A percentile compares a stretch with the other conserved stretches of the same genome.
Evolutionary conservation across 1,140 invertebrate species (phyloP).

Genomic region (Temnothorax curvispinosus): DNA sequence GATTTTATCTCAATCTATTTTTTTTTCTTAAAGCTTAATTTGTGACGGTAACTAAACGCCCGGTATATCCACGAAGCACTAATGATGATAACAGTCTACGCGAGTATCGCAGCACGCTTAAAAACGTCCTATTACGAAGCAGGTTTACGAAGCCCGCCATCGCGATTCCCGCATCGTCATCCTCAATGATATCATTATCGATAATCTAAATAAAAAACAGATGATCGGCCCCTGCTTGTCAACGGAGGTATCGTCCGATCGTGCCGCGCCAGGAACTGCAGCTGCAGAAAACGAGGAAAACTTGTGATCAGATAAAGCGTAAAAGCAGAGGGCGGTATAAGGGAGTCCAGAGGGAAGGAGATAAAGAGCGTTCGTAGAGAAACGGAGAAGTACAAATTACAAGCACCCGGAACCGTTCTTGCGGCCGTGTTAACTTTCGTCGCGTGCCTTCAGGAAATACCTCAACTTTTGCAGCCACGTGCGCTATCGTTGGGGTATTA

Average conservation of each 20-base stretch:
- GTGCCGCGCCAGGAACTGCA: constrained; percentile 69
- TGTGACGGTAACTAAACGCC: background rate
- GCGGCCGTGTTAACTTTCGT: constrained; percentile 74
- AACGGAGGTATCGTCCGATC: constrained; percentile 63
- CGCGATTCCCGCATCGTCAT: constrained; percentile 56
- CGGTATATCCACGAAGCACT: background rate
- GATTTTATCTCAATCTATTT: background rate
- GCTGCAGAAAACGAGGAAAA: constrained; percentile 75
- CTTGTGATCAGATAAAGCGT: constrained; percentile 73
- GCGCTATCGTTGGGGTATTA: constrained; percentile 71
- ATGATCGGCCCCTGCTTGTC: constrained; percentile 62
- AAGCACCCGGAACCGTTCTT: constrained; percentile 74
- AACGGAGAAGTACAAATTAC: constrained; percentile 68
- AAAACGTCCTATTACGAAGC: background rate
- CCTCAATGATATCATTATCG: constrained; percentile 61
- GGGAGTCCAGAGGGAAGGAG: constrained; percentile 62
- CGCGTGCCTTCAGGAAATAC: constrained; percentile 74
- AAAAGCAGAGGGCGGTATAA: constrained; percentile 61
- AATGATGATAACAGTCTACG: constrained; percentile 23
- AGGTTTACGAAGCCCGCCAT: constrained; percentile 27
- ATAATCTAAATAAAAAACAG: constrained; percentile 60
- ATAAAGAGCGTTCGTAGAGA: constrained; percentile 54
- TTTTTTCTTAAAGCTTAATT: constrained; percentile 7
- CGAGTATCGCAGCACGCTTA: background rate
- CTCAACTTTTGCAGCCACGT: constrained; percentile 72